phyloP scores from a whole-genome alignment of 2,888 invertebrate species.

The Drosophila percnosoma region DNA sequence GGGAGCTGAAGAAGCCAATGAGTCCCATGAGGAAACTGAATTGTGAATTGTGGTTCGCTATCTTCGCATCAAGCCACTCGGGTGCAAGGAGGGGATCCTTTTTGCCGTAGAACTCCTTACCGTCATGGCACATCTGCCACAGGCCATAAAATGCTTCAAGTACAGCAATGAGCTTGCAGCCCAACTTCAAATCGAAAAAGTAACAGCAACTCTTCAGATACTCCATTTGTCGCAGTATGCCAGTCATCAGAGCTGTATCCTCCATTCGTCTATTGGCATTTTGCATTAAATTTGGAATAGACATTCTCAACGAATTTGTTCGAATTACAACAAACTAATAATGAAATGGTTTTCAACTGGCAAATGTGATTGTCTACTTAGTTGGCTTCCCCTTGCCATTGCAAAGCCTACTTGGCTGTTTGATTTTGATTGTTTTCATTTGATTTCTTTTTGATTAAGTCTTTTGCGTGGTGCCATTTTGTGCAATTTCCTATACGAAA shows the following conservation, averaged over 20 bases:
- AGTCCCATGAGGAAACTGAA: constrained; percentile 20
- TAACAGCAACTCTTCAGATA: constrained; percentile 44
- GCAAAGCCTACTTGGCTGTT: constrained; percentile 23
- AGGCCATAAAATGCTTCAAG: constrained; percentile 31
- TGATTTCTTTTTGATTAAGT: constrained; percentile 57
- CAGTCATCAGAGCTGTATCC: background rate
- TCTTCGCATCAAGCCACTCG: background rate
- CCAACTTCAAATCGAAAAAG: constrained; percentile 33
- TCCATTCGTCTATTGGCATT: background rate
- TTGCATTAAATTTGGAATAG: constrained; percentile 42
- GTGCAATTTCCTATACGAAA: constrained; percentile 59
- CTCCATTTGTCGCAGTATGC: background rate
- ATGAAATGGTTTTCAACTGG: background rate
- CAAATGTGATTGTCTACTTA: constrained; percentile 4
- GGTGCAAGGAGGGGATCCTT: background rate
- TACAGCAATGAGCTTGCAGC: constrained; percentile 54
- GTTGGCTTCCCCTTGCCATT: background rate
- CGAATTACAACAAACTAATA: constrained; percentile 2
- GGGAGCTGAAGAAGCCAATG: constrained; percentile 4
- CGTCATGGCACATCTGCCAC: constrained; percentile 11
- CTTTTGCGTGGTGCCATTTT: constrained; percentile 43
- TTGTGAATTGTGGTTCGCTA: background rate
- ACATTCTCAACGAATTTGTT: constrained; percentile 42
- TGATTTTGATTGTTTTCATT: constrained; percentile 31
- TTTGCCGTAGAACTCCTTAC: background rate